A percentile compares a stretch with the other conserved stretches of the same genome.
phyloP scores from a whole-genome alignment of 2,888 invertebrate species.

The Erannis defoliaria region DNA sequence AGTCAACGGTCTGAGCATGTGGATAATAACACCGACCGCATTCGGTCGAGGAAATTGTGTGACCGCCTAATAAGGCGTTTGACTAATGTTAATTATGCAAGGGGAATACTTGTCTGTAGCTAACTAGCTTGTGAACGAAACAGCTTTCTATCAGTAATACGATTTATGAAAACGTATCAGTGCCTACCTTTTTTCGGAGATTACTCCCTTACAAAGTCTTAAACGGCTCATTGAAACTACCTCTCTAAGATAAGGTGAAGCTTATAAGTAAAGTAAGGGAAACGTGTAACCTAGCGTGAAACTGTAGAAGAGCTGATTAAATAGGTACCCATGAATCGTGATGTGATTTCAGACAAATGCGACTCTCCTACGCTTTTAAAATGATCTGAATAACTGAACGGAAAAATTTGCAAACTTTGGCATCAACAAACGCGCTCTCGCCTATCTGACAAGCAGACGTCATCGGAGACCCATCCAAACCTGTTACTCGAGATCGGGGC shows the following conservation, averaged over 20 bases:
- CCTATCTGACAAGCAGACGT: slow-evolving; percentile 8
- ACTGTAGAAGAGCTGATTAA: not conserved
- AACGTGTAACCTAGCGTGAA: too few relatives aligned
- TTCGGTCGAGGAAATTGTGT: slow-evolving; percentile 14
- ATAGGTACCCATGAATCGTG: not conserved
- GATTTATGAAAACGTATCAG: too few relatives aligned
- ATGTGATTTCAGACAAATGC: not conserved
- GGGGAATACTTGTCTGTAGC: not conserved
- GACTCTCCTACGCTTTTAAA: not conserved
- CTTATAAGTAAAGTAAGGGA: too few relatives aligned
- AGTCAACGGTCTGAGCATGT: slow-evolving; percentile 8
- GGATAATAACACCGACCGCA: slow-evolving; percentile 20
- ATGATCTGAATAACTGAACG: not conserved
- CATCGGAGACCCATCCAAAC: slow-evolving; percentile 12
- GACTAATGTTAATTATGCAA: not conserved
- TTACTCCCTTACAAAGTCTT: too few relatives aligned
- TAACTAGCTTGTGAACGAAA: not conserved
- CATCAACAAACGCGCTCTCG: slow-evolving; percentile 6
- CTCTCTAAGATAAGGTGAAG: too few relatives aligned
- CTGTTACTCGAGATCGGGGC: slow-evolving; percentile 17
- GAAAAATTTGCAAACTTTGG: slow-evolving; percentile 14
- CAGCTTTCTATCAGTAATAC: too few relatives aligned
- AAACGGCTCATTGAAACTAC: too few relatives aligned
- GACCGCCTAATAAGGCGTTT: slow-evolving; percentile 8
- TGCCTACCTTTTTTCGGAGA: too few relatives aligned